Conservation (phyloP, 2,888 invertebrate species). For the Metalampra italica region DNA sequence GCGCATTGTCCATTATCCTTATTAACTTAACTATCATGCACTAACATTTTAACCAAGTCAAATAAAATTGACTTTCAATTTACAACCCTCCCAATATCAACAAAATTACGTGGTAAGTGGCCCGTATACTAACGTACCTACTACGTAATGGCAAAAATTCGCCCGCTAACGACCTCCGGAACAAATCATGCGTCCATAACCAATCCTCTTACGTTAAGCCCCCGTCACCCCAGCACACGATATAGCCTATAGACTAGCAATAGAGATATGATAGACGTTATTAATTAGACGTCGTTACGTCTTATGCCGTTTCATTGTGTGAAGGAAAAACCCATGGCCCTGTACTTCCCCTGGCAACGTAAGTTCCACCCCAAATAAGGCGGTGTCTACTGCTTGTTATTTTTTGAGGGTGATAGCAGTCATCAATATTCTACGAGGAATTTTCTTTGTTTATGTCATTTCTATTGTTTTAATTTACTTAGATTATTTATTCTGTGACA, state of each 20-base stretch:
- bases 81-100: too few species aligned
- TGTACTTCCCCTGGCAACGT: conserved; percentile 42
- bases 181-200: conserved; percentile 68
- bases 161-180: conserved; percentile 54
- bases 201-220: conserved; percentile 73
- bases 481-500: too few species aligned
- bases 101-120: too few species aligned
- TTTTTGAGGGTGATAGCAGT: conserved; percentile 1
- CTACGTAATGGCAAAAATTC: conserved; percentile 44
- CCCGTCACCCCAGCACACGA: conserved; percentile 36
- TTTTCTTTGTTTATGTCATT: too few species aligned
- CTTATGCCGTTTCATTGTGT: conserved; percentile 72
- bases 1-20: too few species aligned
- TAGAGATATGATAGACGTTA: conserved; percentile 76
- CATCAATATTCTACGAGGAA: not conserved
- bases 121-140: not conserved
- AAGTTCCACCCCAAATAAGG: conserved; percentile 15
- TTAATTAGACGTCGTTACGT: conserved; percentile 76
- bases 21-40: too few species aligned
- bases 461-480: too few species aligned
- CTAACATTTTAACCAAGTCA: too few species aligned
- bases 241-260: conserved; percentile 50
- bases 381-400: conserved; percentile 14
- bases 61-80: too few species aligned
- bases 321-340: conserved; percentile 56